Conservation (phyloP, 2,888 invertebrate genomes). For the Tipula unca region DNA sequence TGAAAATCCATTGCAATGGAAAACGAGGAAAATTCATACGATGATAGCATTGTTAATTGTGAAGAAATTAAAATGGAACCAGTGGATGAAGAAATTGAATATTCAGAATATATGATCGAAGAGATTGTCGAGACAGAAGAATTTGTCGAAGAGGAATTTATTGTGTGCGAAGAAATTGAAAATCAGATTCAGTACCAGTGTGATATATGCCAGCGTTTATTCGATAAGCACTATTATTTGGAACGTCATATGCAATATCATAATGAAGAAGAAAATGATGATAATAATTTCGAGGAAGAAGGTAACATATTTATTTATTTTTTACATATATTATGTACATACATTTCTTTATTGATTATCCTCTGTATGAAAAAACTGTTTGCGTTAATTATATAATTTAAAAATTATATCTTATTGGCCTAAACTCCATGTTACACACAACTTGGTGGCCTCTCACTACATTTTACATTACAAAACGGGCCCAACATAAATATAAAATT, state of each 20-base stretch:
- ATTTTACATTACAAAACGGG: background rate
- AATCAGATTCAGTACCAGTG: background rate
- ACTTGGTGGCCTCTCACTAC: no score
- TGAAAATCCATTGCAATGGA: background rate
- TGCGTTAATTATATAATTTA: background rate
- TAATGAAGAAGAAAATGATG: background rate
- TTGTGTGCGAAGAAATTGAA: background rate
- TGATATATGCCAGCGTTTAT: slow-evolving; percentile 17
- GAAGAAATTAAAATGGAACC: background rate
- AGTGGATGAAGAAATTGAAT: background rate
- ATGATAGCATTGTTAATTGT: background rate
- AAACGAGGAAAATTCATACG: background rate
- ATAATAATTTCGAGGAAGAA: background rate
- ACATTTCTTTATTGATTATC: background rate
- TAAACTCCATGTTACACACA: no score
- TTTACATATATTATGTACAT: background rate
- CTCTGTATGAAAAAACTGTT: background rate
- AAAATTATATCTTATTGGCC: background rate
- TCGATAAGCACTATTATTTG: background rate
- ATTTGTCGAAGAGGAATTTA: slow-evolving; percentile 19
- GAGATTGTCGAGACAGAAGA: slow-evolving; percentile 19
- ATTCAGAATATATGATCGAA: slow-evolving; percentile 15
- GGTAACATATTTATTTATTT: background rate
- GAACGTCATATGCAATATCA: slow-evolving; percentile 19
- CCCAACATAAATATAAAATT: no score